Conservation (phyloP, 2,797 vertebrate genomes). For the Leuciscus waleckii region DNA sequence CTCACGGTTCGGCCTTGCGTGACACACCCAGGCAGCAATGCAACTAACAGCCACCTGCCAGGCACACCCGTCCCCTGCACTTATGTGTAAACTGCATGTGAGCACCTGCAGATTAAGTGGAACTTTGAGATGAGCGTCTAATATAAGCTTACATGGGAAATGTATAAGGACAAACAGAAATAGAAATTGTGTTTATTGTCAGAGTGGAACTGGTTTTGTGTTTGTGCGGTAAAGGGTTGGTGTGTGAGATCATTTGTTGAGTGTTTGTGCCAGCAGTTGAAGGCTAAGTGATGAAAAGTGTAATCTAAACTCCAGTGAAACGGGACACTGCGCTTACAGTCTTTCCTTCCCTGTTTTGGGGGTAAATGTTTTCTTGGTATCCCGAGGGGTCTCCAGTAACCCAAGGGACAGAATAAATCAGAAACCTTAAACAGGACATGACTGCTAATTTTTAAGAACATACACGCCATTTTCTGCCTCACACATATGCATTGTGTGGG, state of each 20-base stretch:
- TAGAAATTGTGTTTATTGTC: slow-evolving; percentile 41
- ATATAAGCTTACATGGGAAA: slow-evolving; percentile 1
- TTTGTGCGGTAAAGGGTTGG: slow-evolving; percentile 12
- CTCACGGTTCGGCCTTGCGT: slow-evolving; percentile 49
- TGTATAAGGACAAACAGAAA: not conserved
- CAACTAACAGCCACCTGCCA: slow-evolving; percentile 33
- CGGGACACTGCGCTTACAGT: slow-evolving; percentile 67
- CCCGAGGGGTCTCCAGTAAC: slow-evolving; percentile 69
- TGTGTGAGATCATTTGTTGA: slow-evolving; percentile 47
- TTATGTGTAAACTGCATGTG: slow-evolving; percentile 14
- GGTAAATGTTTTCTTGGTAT: slow-evolving; percentile 79
- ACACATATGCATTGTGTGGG: slow-evolving; percentile 22
- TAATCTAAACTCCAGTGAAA: slow-evolving; percentile 75
- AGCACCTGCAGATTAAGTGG: not conserved
- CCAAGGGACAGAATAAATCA: slow-evolving; percentile 74
- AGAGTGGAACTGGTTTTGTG: not conserved
- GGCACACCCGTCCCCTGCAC: slow-evolving; percentile 1
- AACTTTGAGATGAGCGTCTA: not conserved
- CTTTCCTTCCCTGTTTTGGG: slow-evolving; percentile 76
- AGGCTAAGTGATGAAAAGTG: slow-evolving; percentile 77
- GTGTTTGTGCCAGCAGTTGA: slow-evolving; percentile 56
- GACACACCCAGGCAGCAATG: slow-evolving; percentile 47
- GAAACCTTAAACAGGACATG: slow-evolving; percentile 69
- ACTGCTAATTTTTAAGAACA: slow-evolving; percentile 72
- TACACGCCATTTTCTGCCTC: slow-evolving; percentile 58